Percentiles rank a stretch among this genome's conserved stretches.
Conservation (phyloP, 92 coral and sea anemone species). For the Palythoa grandis region DNA sequence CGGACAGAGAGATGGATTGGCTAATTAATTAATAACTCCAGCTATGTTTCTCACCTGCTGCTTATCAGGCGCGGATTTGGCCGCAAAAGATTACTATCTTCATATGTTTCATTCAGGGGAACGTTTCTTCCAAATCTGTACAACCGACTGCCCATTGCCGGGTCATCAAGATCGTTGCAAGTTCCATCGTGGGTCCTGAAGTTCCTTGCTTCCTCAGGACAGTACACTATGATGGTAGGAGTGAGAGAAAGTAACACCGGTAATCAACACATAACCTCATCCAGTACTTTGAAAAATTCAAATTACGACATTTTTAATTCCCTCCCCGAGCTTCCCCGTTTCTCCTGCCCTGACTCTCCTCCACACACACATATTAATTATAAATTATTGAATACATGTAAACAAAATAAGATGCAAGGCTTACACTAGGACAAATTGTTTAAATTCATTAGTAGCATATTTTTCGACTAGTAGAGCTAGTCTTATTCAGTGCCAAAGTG, state of each 20-base stretch:
- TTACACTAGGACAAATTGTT: too few relatives aligned
- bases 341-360: too few relatives aligned
- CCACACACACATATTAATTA: too few relatives aligned
- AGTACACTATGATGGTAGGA: slow-evolving; percentile 54
- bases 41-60: slow-evolving; percentile 47
- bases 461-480: too few relatives aligned
- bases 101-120: slow-evolving; percentile 63
- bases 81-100: slow-evolving; percentile 59
- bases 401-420: too few relatives aligned
- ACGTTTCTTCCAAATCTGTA: slow-evolving; percentile 84
- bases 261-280: not conserved
- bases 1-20: not conserved
- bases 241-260: not conserved
- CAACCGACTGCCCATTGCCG: slow-evolving; percentile 80
- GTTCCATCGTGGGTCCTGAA: slow-evolving; percentile 78
- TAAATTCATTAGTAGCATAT: too few relatives aligned
- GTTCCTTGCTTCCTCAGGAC: slow-evolving; percentile 61
- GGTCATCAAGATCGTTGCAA: slow-evolving; percentile 74
- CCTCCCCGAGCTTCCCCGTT: too few relatives aligned
- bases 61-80: slow-evolving; percentile 81
- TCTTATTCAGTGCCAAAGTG: too few relatives aligned
- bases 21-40: not conserved
- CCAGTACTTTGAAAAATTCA: not conserved
- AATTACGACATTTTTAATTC: too few relatives aligned
- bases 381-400: too few relatives aligned